Percentiles rank a stretch among this genome's conserved stretches.
Conservation (phyloP, 2,888 invertebrate genomes). For the Rapana venosa region DNA sequence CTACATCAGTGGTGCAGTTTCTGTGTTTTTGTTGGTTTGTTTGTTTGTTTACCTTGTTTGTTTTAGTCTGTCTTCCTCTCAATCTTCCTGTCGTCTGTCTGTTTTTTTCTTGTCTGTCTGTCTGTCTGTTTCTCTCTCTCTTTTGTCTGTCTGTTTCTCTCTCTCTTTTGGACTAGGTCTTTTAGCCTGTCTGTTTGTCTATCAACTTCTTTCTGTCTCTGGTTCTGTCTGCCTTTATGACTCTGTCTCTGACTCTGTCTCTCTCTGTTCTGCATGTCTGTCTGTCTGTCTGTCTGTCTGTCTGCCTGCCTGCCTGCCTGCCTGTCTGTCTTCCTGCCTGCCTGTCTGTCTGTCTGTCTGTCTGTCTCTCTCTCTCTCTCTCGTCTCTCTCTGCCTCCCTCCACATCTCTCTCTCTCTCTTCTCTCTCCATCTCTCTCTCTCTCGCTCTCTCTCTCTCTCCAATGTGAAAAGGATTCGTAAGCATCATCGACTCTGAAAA, state of each 20-base stretch:
- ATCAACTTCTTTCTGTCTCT: neutral
- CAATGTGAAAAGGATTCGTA: no score
- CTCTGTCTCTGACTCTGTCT: no score
- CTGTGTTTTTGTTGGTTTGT: no score
- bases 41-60: no score
- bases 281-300: neutral
- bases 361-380: slow-evolving; percentile 5
- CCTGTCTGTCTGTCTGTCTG: neutral
- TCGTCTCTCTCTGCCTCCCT: neutral
- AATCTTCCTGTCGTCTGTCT: no score
- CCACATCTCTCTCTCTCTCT: neutral
- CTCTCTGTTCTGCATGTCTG: neutral
- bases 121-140: neutral
- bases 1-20: no score
- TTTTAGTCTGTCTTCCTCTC: no score
- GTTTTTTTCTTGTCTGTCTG: no score
- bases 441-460: neutral
- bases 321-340: neutral
- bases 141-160: neutral
- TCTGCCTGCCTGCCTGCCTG: neutral
- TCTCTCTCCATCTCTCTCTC: neutral
- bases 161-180: neutral
- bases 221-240: no score
- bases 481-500: no score
- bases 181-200: neutral